These are phyloP conservation scores for Melangyna quadrimaculata DNA, from an alignment of 2,888 invertebrate species.

Conservation along the genomic window DNA sequence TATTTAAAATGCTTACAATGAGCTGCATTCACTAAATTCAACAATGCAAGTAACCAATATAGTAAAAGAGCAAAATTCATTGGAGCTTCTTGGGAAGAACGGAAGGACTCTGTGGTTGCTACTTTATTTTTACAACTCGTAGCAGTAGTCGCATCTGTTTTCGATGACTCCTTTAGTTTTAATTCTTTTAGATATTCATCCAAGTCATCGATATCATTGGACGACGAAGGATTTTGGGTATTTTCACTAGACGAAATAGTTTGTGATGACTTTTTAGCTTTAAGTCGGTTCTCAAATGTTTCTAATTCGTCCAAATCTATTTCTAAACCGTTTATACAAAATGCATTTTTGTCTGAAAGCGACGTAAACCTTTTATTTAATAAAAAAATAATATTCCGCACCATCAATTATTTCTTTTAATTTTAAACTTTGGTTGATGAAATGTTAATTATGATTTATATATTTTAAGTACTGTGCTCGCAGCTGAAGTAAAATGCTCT, in stretches of 20 bases:
- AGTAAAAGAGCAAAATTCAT: conserved; percentile 78
- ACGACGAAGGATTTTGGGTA: background rate
- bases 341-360: conserved; percentile 79
- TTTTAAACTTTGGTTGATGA: background rate
- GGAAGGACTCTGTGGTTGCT: conserved; percentile 23
- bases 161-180: conserved; percentile 74
- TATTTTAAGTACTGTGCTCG: background rate
- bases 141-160: conserved; percentile 57
- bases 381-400: background rate
- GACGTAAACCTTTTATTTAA: conserved; percentile 51
- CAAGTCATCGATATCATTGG: conserved; percentile 77
- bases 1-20: conserved; percentile 78
- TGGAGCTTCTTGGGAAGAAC: conserved; percentile 20
- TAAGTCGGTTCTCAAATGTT: conserved; percentile 78
- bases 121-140: conserved; percentile 41
- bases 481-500: background rate
- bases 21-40: conserved; percentile 79
- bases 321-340: conserved; percentile 81
- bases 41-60: conserved; percentile 80
- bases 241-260: background rate
- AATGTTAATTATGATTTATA: background rate
- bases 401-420: background rate
- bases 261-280: conserved; percentile 75
- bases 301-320: conserved; percentile 81
- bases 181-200: conserved; percentile 80